A percentile compares a stretch with the other conserved stretches of the same genome.
phyloP scores from a whole-genome alignment of 2,888 invertebrate species.

The Kuschelorhynchus macadamiae region DNA sequence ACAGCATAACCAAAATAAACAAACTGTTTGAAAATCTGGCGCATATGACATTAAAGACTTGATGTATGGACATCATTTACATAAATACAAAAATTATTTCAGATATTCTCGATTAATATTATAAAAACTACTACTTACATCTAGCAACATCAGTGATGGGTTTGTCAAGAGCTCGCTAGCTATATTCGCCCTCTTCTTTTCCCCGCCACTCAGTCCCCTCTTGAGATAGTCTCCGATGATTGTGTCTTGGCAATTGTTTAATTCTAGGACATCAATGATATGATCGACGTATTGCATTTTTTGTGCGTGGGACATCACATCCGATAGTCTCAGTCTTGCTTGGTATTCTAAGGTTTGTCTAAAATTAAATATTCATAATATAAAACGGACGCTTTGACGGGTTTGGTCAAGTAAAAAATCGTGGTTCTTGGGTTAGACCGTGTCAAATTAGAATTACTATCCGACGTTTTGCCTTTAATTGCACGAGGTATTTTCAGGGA shows the following conservation, averaged over 20 bases:
- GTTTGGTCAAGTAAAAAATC: too few relatives aligned
- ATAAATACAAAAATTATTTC: too few relatives aligned
- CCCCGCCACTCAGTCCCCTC: conserved; percentile 85
- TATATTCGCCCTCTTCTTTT: conserved; percentile 87
- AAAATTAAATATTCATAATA: conserved; percentile 7
- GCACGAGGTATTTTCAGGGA: too few relatives aligned
- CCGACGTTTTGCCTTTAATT: too few relatives aligned
- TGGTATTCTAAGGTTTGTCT: conserved; percentile 79
- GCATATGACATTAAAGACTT: too few relatives aligned
- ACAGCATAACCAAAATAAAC: too few relatives aligned
- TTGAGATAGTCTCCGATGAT: conserved; percentile 81
- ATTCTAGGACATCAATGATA: conserved; percentile 82
- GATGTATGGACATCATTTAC: too few relatives aligned
- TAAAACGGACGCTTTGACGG: too few relatives aligned
- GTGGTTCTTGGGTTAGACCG: too few relatives aligned
- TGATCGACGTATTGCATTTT: conserved; percentile 85
- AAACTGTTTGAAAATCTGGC: too few relatives aligned
- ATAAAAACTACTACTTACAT: conserved; percentile 73
- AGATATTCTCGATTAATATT: too few relatives aligned
- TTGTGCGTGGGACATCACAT: conserved; percentile 78
- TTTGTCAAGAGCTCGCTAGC: conserved; percentile 87
- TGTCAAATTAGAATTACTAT: too few relatives aligned
- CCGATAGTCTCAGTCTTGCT: conserved; percentile 76
- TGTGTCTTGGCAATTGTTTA: conserved; percentile 82
- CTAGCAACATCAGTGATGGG: conserved; percentile 83